Evolutionary conservation across 2,113 vertebrate species (phyloP).

Genomic region (Ptilorrhoa leucosticta): DNA sequence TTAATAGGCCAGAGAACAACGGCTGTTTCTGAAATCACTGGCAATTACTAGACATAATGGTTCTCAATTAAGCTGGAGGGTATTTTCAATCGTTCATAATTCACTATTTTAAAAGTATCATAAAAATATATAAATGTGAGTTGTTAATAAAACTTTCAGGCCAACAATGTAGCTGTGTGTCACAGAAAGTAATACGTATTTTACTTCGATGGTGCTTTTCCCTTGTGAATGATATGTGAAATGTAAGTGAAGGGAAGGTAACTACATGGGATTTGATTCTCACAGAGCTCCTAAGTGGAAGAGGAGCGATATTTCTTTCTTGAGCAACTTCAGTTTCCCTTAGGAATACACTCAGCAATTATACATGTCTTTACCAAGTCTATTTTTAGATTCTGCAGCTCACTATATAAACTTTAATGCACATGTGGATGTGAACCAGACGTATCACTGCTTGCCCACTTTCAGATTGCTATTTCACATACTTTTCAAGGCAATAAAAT

Average conservation of each 20-base stretch:
- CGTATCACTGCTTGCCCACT: background rate
- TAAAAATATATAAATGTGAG: conserved; percentile 71
- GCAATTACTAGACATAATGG: conserved; percentile 97
- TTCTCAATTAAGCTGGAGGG: conserved; percentile 95
- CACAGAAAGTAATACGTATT: background rate
- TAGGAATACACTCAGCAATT: conserved; percentile 39
- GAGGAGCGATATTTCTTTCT: background rate
- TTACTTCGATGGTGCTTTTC: background rate
- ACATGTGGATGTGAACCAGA: background rate
- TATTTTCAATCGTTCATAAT: conserved; percentile 82
- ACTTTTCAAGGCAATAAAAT: background rate
- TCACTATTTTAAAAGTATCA: conserved; percentile 77
- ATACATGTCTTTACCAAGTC: background rate
- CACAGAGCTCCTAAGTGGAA: background rate
- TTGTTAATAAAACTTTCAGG: conserved; percentile 75
- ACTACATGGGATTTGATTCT: background rate
- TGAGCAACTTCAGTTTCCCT: conserved; percentile 9
- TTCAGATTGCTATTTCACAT: background rate
- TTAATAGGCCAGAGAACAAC: conserved; percentile 93
- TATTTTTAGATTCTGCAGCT: conserved; percentile 7
- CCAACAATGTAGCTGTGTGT: conserved; percentile 21
- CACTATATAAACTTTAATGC: background rate
- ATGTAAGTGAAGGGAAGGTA: conserved; percentile 42
- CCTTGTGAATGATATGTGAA: background rate
- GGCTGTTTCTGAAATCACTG: conserved; percentile 93